Base-by-base conservation (phyloP, 2,888 invertebrate species). In the Acanthosepion lycidas region DNA sequence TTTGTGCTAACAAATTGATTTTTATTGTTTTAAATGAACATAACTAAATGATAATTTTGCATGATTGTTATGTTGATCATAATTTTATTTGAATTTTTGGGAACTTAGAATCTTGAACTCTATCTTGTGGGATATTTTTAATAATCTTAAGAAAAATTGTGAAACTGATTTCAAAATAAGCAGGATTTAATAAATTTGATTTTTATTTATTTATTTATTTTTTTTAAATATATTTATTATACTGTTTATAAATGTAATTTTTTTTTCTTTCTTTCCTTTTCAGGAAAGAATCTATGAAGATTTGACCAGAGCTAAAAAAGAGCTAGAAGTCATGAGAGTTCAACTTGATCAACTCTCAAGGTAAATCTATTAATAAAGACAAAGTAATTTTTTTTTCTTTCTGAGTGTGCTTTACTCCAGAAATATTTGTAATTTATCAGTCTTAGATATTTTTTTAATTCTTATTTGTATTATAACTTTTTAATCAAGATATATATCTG, bases 271-370 rank as follows among this genome's bases (percentile, higher is more conserved):
- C n/a, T 9, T 78, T n/a, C 91, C 91, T 64, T 96, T 96, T 33
- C 96, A 97, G 97, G 97, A 96, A 94, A 96, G 97, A 95, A 96
- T 96, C 53, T 95, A 96, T 94, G 97, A 96, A 33, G 97, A 97
- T 95, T 95, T 97, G 53, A 95, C 96, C 93, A 95, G 96, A 94
- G 96, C 96, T 94, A 96, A 96, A 94, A 95, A 96, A 94, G 97
- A 97, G 95, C 96, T 97, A 91, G 96, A 96, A 94, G 96, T 96
- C 48, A 95, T 97, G 55, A 95, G 96, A 94, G 96, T 96, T 95
- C 97, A 97, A 95, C 96, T 97, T 94, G 96, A 97, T 95, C 96
- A 96, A 95, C 95, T 96, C 64, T 96, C 96, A 95, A 96, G 97
- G 97, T 97, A 95, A 49, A 49, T 78, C 9, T 78, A 64, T 64